Conservation (phyloP, 2,888 invertebrate genomes). For the Pheosia tremula region DNA sequence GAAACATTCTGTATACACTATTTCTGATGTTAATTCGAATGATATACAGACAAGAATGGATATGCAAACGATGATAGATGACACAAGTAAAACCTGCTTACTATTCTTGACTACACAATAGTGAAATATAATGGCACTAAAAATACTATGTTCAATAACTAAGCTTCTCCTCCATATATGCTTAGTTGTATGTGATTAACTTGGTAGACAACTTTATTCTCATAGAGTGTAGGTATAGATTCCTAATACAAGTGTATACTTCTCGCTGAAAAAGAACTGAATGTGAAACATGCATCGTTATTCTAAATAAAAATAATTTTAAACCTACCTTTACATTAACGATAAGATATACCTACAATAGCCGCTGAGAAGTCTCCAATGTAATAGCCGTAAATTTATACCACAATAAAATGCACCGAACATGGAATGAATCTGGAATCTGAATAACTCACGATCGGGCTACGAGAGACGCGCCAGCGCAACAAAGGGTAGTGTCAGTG, state of each 20-base stretch:
- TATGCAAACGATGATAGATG: background rate
- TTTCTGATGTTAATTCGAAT: background rate
- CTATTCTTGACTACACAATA: no score
- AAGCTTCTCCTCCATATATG: no score
- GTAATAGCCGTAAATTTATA: slow-evolving; percentile 4
- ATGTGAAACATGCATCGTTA: no score
- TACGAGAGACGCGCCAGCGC: slow-evolving; percentile 42
- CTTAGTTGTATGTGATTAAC: no score
- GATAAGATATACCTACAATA: background rate
- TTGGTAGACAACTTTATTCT: no score
- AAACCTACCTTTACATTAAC: background rate
- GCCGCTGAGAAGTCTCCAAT: background rate
- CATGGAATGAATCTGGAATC: slow-evolving; percentile 60
- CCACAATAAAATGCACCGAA: slow-evolving; percentile 49
- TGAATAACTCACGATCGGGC: slow-evolving; percentile 62
- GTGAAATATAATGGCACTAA: no score
- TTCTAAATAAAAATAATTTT: no score
- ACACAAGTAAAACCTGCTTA: no score
- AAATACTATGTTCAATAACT: no score
- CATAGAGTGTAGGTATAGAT: no score
- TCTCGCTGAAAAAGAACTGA: no score
- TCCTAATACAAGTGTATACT: no score
- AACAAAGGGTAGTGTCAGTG: slow-evolving; percentile 65
- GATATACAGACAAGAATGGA: background rate
- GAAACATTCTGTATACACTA: background rate